Percentiles rank a stretch among this genome's conserved stretches.
Conservation (phyloP, 1,140 invertebrate genomes). For the Solenopsis invicta region DNA sequence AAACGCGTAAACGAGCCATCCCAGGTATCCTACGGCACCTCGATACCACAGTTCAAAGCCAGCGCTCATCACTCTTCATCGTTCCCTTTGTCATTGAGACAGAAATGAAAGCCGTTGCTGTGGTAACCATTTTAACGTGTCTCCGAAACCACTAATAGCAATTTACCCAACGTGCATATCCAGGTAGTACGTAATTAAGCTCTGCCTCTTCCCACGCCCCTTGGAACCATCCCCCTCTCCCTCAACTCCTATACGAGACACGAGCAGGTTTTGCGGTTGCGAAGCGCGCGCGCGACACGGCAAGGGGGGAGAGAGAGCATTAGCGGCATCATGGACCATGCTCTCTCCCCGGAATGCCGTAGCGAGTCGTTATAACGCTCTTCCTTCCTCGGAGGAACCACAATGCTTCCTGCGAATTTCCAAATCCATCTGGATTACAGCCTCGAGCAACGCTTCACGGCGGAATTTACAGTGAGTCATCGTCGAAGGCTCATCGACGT, state of each 20-base stretch:
- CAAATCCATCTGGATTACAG: slow-evolving; percentile 64
- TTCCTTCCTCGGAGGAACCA: slow-evolving; percentile 61
- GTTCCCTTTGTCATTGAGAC: slow-evolving; percentile 58
- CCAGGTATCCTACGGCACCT: background rate
- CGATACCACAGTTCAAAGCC: slow-evolving; percentile 33
- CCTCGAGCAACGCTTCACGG: slow-evolving; percentile 44
- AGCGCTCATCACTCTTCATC: slow-evolving; percentile 59
- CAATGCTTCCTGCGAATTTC: slow-evolving; percentile 64
- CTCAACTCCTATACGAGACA: slow-evolving; percentile 32
- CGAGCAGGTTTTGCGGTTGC: slow-evolving; percentile 66
- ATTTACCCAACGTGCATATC: slow-evolving; percentile 65
- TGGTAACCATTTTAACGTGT: slow-evolving; percentile 63
- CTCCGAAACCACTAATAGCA: slow-evolving; percentile 69
- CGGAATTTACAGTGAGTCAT: slow-evolving; percentile 50
- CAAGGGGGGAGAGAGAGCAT: slow-evolving; percentile 29
- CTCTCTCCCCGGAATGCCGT: slow-evolving; percentile 55
- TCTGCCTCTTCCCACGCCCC: slow-evolving; percentile 46
- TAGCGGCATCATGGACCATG: slow-evolving; percentile 56
- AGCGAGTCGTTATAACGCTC: slow-evolving; percentile 62
- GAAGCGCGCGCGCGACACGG: slow-evolving; percentile 21
- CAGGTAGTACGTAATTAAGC: slow-evolving; percentile 74
- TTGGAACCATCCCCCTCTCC: slow-evolving; percentile 51
- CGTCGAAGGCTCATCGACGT: slow-evolving; percentile 45
- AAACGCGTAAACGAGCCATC: slow-evolving; percentile 12
- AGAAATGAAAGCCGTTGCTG: slow-evolving; percentile 65